Conservation (phyloP, 2,888 invertebrate species). For the Aporophyla nigra region DNA sequence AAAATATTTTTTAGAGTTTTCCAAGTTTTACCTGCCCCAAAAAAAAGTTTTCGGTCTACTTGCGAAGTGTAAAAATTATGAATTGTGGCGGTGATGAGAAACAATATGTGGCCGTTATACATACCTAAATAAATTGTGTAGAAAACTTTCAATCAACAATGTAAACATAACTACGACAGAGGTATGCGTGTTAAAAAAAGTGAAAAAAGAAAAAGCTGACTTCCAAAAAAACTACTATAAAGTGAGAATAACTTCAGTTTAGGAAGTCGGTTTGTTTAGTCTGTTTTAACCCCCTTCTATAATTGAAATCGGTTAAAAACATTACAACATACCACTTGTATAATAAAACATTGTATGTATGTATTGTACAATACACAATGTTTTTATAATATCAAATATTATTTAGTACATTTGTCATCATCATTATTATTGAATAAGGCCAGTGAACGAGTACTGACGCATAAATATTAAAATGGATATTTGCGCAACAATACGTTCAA, state of each 20-base stretch:
- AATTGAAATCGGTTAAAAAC: no score
- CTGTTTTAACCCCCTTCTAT: no score
- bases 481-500: not conserved
- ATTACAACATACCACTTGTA: no score
- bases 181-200: not conserved
- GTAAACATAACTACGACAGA: not conserved
- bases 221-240: no score
- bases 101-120: not conserved
- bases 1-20: not conserved
- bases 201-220: no score
- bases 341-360: no score
- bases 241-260: no score
- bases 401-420: not conserved
- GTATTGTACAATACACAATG: not conserved
- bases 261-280: no score
- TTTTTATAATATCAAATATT: not conserved
- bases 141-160: not conserved
- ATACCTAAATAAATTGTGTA: not conserved
- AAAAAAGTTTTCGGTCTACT: not conserved
- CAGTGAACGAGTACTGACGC: not conserved
- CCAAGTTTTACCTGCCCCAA: not conserved
- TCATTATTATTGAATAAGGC: not conserved
- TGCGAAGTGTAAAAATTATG: not conserved
- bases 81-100: not conserved
- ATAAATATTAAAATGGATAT: not conserved